Conservation (phyloP, 2,797 vertebrate genomes). For the Argentina silus region DNA sequence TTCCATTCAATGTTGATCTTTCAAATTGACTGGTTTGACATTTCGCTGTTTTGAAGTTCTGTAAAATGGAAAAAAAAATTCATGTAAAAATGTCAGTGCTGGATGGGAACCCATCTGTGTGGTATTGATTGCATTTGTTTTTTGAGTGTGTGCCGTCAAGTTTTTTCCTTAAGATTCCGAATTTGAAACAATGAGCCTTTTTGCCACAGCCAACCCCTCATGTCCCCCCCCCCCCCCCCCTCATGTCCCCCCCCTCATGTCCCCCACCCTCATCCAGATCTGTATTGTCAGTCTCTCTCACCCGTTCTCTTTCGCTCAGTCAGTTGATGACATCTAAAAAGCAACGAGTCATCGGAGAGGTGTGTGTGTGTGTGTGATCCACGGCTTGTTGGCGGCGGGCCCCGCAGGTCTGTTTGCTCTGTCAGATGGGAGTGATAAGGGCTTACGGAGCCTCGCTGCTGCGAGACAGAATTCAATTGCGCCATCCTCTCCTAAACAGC, state of each 20-base stretch:
- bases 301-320: conserved; percentile 7
- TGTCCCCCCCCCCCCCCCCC: too few species aligned
- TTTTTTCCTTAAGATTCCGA: neutral
- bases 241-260: too few species aligned
- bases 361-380: conserved; percentile 13
- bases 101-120: neutral
- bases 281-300: neutral
- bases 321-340: conserved; percentile 32
- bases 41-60: neutral
- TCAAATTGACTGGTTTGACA: too few species aligned
- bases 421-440: conserved; percentile 38
- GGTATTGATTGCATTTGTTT: neutral
- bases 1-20: too few species aligned
- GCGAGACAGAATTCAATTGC: conserved; percentile 57
- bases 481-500: conserved; percentile 54
- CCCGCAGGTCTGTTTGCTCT: conserved; percentile 25
- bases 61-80: too few species aligned
- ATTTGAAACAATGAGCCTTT: neutral
- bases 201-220: neutral
- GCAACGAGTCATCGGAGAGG: conserved; percentile 42
- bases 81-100: neutral
- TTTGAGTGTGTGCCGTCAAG: neutral
- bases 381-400: conserved; percentile 44
- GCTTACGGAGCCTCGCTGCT: conserved; percentile 30
- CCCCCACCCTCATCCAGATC: neutral